Conservation (phyloP, 1,140 invertebrate genomes). For the Halyomorpha halys region DNA sequence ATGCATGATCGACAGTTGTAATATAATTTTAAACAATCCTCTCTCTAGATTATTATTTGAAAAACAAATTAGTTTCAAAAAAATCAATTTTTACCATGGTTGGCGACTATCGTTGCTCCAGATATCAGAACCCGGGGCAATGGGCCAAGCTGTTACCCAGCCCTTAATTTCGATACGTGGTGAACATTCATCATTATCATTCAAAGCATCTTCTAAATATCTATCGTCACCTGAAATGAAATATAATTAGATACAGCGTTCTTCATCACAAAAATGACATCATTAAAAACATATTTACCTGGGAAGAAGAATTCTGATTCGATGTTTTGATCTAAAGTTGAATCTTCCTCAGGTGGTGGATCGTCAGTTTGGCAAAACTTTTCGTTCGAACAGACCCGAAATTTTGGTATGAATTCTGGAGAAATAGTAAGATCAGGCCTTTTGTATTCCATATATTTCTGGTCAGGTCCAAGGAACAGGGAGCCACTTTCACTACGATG, state of each 20-base stretch:
- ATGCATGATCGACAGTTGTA: too few relatives aligned
- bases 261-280: slow-evolving; percentile 14
- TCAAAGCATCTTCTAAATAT: slow-evolving; percentile 27
- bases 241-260: too few relatives aligned
- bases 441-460: slow-evolving; percentile 45
- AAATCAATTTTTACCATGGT: slow-evolving; percentile 3
- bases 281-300: neutral
- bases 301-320: slow-evolving; percentile 28
- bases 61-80: too few relatives aligned
- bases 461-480: slow-evolving; percentile 37
- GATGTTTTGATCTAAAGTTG: slow-evolving; percentile 27
- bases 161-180: slow-evolving; percentile 27
- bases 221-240: slow-evolving; percentile 31
- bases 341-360: slow-evolving; percentile 33
- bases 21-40: too few relatives aligned
- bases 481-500: slow-evolving; percentile 35
- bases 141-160: slow-evolving; percentile 30
- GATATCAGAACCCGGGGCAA: slow-evolving; percentile 22
- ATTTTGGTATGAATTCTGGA: slow-evolving; percentile 41
- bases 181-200: slow-evolving; percentile 16
- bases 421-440: slow-evolving; percentile 30
- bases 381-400: slow-evolving; percentile 44
- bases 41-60: too few relatives aligned
- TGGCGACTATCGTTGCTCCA: slow-evolving; percentile 28
- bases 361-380: slow-evolving; percentile 47